Conservation (phyloP, 1,140 invertebrate genomes). For the Trichonephila clavipes region DNA sequence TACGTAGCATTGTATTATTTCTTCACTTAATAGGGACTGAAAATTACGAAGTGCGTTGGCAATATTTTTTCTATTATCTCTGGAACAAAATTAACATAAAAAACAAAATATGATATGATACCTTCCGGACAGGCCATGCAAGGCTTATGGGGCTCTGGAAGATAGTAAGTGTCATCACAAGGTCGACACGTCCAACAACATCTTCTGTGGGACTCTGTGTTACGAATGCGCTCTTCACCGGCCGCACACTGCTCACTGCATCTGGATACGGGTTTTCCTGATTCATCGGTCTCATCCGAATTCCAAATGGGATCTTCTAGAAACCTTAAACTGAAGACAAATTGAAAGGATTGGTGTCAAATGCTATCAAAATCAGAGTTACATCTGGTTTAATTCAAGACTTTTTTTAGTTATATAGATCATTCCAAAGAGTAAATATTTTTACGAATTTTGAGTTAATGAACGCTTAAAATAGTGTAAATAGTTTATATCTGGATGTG, state of each 20-base stretch:
- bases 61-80: not conserved
- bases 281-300: not conserved
- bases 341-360: not conserved
- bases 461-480: too few species aligned
- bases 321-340: not conserved
- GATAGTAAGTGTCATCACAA: slow-evolving; percentile 86
- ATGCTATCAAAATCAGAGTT: too few species aligned
- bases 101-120: not conserved
- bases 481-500: too few species aligned
- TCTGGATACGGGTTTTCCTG: slow-evolving; percentile 81
- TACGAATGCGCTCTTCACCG: slow-evolving; percentile 79
- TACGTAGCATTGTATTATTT: too few species aligned
- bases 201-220: slow-evolving; percentile 80
- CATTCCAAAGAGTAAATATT: too few species aligned
- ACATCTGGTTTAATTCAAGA: too few species aligned
- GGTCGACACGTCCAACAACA: slow-evolving; percentile 90
- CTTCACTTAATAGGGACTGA: too few species aligned
- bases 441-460: too few species aligned
- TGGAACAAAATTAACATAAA: not conserved
- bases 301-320: not conserved
- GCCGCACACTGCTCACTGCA: slow-evolving; percentile 83
- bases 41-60: too few species aligned
- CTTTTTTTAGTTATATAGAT: too few species aligned
- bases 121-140: slow-evolving; percentile 66
- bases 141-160: slow-evolving; percentile 84